phyloP scores from a whole-genome alignment of 2,888 invertebrate species.

The Hybos culiciformis region DNA sequence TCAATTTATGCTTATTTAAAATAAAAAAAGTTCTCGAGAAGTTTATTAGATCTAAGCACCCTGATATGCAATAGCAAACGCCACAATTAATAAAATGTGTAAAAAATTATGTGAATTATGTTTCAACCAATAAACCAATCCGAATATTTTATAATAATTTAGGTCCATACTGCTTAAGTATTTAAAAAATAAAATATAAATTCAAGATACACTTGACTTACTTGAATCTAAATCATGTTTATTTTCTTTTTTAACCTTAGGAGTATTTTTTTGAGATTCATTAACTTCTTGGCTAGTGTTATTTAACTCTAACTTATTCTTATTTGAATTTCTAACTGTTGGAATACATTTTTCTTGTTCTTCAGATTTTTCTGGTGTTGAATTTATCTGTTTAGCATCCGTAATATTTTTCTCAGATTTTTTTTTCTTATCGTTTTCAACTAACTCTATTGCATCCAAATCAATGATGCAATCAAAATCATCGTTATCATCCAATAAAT shows the following conservation, averaged over 20 bases:
- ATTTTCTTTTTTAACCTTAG: background rate
- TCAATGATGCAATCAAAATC: background rate
- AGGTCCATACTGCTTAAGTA: too few species aligned
- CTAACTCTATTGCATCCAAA: background rate
- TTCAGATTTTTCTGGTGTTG: background rate
- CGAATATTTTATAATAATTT: too few species aligned
- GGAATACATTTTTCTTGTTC: background rate
- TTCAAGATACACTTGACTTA: too few species aligned
- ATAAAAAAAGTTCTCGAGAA: too few species aligned
- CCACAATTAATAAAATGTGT: too few species aligned
- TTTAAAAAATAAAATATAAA: too few species aligned
- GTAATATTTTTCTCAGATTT: background rate
- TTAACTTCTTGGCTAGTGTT: background rate
- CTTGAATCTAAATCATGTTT: background rate
- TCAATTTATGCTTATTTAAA: too few species aligned
- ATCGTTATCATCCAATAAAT: background rate
- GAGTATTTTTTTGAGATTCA: too few species aligned
- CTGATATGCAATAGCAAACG: too few species aligned
- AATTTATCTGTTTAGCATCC: background rate
- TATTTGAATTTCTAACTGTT: background rate
- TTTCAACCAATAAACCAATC: too few species aligned
- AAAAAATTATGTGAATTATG: background rate
- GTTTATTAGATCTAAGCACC: too few species aligned
- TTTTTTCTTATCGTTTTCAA: background rate
- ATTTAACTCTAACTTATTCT: background rate